Percentiles rank a stretch among this genome's conserved stretches.
Conservation (phyloP, 1,140 invertebrate genomes). For the Dryas iulia region DNA sequence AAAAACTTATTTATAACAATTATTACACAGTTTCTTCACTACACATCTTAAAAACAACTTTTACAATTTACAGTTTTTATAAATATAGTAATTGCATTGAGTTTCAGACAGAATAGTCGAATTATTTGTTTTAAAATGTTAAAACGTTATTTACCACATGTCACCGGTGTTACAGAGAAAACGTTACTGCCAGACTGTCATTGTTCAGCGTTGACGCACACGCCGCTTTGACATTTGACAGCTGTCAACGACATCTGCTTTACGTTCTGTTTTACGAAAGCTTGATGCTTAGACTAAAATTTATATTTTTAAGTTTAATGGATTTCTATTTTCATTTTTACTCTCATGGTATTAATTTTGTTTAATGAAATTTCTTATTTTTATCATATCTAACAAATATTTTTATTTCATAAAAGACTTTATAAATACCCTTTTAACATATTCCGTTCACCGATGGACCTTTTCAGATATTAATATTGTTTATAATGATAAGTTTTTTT, state of each 20-base stretch:
- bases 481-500: no score
- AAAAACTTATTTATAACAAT: conserved; percentile 38
- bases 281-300: background rate
- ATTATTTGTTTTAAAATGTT: conserved; percentile 26
- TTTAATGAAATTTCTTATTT: no score
- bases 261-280: conserved; percentile 6
- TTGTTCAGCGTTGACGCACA: background rate
- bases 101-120: conserved; percentile 23
- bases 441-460: no score
- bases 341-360: no score
- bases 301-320: no score
- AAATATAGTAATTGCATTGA: conserved; percentile 4
- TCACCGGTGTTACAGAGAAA: conserved; percentile 20
- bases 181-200: conserved; percentile 24
- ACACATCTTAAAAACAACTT: conserved; percentile 32
- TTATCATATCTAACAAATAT: no score
- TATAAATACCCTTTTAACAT: no score
- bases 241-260: conserved; percentile 2
- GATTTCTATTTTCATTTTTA: no score
- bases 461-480: no score
- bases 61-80: conserved; percentile 17
- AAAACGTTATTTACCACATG: conserved; percentile 15
- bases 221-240: conserved; percentile 10
- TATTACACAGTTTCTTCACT: conserved; percentile 49
- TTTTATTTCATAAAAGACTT: no score